These are phyloP conservation scores for Brachionus koreanus DNA, from an alignment of 1,140 invertebrate species.

Conservation along the genomic window DNA sequence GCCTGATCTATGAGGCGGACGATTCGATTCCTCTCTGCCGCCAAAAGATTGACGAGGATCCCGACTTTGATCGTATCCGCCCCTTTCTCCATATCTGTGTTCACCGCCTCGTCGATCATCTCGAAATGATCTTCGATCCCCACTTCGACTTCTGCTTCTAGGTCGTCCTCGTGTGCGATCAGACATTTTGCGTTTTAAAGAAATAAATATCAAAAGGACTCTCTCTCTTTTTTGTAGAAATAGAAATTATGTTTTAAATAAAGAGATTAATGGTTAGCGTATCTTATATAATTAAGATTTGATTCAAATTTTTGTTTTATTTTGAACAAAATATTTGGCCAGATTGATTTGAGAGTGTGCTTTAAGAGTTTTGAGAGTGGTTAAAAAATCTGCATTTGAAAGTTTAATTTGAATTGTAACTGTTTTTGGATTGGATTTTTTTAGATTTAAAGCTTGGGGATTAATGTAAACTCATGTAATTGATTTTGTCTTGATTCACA, in stretches of 20 bases:
- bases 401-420: not conserved
- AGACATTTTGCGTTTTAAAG: not conserved
- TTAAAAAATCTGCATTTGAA: not conserved
- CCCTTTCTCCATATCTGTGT: not conserved
- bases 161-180: not conserved
- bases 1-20: not conserved
- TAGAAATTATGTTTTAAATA: not conserved
- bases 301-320: not conserved
- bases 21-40: not conserved
- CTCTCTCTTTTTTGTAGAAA: not conserved
- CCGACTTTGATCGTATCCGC: not conserved
- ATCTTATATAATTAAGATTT: not conserved
- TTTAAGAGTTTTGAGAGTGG: not conserved
- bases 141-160: not conserved
- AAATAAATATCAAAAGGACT: not conserved
- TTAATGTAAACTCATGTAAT: not conserved
- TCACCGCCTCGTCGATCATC: not conserved
- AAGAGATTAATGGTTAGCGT: not conserved
- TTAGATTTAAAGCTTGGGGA: not conserved
- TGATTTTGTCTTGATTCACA: not conserved
- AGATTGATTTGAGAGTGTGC: not conserved
- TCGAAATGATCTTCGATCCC: not conserved
- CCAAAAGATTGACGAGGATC: not conserved
- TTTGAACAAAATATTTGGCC: not conserved
- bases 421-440: not conserved